Conservation (phyloP, 2,113 vertebrate species). For the Theropithecus gelada region DNA sequence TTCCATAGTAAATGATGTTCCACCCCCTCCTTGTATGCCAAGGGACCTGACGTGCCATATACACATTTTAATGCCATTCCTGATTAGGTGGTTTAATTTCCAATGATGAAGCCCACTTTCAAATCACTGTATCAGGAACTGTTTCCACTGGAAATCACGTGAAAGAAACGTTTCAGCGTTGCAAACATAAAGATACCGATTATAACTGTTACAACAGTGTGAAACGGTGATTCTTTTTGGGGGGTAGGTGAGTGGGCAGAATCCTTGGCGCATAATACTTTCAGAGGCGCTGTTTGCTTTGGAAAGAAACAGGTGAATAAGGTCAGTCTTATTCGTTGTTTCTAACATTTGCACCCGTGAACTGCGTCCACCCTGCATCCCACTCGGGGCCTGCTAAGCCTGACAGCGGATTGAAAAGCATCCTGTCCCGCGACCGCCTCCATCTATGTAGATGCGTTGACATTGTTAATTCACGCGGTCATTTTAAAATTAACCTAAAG, state of each 20-base stretch:
- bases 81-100: not conserved
- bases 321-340: too few species aligned
- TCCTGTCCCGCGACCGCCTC: too few species aligned
- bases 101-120: not conserved
- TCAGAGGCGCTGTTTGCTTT: not conserved
- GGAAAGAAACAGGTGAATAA: not conserved
- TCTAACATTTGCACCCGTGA: not conserved
- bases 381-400: too few species aligned
- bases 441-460: not conserved
- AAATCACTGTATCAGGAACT: not conserved
- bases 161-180: not conserved
- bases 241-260: not conserved
- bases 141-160: not conserved
- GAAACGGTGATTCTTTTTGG: not conserved
- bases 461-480: not conserved
- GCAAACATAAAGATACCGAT: not conserved
- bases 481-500: not conserved
- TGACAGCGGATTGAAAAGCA: not conserved
- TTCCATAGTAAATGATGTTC: not conserved
- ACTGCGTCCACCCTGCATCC: not conserved
- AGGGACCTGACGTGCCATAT: not conserved
- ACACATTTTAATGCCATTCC: not conserved
- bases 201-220: not conserved
- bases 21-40: not conserved
- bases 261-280: not conserved